Evolutionary conservation across 2,113 vertebrate genomes (phyloP).

Genomic region (Sula dactylatra): DNA sequence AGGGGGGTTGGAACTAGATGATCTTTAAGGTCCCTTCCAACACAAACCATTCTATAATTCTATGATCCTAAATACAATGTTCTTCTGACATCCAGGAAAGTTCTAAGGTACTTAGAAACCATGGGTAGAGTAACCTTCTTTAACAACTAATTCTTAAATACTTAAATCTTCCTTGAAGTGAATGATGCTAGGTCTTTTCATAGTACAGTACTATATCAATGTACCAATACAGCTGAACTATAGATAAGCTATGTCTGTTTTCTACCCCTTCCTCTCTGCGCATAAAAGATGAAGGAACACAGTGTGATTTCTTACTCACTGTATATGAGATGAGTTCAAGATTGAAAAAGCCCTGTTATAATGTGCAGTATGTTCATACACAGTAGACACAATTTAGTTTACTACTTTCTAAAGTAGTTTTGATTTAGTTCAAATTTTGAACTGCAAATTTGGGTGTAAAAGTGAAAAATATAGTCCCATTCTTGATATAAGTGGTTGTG

Average conservation of each 20-base stretch:
- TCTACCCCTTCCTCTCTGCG: background rate
- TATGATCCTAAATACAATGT: background rate
- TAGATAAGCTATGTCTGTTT: background rate
- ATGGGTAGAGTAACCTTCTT: background rate
- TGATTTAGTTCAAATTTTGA: background rate
- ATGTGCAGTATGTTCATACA: background rate
- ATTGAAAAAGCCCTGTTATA: background rate
- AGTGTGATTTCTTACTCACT: background rate
- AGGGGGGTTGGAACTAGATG: background rate
- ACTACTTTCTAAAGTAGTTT: background rate
- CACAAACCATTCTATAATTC: background rate
- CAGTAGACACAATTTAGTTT: background rate
- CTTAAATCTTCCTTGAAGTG: background rate
- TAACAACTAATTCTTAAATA: background rate
- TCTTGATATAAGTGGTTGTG: background rate
- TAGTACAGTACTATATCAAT: background rate
- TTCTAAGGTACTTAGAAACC: background rate
- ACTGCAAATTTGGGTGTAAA: background rate
- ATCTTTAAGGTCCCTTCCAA: background rate
- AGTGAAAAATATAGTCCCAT: background rate
- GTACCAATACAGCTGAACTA: background rate
- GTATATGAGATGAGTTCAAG: background rate
- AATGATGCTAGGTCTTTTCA: background rate
- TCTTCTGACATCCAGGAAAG: background rate
- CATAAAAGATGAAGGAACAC: background rate